These are phyloP conservation scores for Struthidea cinerea DNA, from an alignment of 2,113 vertebrate genomes.

Conservation along the genomic window DNA sequence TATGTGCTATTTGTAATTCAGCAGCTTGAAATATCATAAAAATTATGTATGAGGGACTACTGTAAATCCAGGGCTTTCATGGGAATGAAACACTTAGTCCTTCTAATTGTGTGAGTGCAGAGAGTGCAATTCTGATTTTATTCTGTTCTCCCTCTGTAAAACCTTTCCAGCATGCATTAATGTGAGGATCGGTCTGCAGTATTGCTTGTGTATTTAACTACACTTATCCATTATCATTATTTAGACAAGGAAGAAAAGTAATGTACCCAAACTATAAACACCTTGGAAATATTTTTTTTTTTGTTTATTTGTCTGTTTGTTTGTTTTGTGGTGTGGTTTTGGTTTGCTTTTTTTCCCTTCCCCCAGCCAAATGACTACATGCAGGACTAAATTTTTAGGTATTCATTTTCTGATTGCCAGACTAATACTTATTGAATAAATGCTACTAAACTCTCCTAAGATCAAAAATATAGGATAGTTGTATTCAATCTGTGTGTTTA, in stretches of 20 bases:
- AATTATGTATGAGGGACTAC: background rate
- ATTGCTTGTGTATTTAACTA: background rate
- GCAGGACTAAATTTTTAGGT: background rate
- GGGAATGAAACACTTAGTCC: background rate
- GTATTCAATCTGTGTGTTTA: background rate
- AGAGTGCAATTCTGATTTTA: background rate
- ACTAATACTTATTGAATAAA: background rate
- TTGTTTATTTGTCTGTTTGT: background rate
- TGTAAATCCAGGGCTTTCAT: background rate
- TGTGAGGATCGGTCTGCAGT: background rate
- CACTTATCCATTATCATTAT: background rate
- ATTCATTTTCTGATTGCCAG: background rate
- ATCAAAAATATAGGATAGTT: background rate
- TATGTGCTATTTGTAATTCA: background rate
- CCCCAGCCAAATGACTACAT: background rate
- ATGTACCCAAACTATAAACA: background rate
- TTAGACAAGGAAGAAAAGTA: background rate
- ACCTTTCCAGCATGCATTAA: background rate
- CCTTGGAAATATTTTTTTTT: background rate
- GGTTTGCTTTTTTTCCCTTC: background rate
- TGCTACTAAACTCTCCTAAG: background rate
- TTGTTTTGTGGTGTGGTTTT: background rate
- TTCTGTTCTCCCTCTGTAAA: background rate
- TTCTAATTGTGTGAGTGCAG: background rate
- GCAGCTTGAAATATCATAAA: background rate